These are phyloP conservation scores for Stomatorhinus walkeri DNA, from an alignment of 2,797 vertebrate genomes.

Conservation along the genomic window DNA sequence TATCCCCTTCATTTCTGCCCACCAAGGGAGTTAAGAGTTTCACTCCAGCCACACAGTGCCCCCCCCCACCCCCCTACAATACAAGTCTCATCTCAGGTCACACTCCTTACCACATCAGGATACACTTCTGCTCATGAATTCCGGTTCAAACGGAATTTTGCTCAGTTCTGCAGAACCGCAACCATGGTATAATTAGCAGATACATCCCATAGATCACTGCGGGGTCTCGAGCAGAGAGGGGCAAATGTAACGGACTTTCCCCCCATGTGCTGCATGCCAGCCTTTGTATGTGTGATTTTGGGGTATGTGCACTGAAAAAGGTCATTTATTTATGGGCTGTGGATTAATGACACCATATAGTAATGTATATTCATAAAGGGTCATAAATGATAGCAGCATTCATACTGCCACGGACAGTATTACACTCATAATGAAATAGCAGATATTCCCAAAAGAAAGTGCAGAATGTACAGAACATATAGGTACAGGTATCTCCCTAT, in stretches of 20 bases:
- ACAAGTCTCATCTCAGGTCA: conserved; percentile 8
- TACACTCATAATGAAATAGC: background rate
- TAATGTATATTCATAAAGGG: background rate
- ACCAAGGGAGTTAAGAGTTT: conserved; percentile 17
- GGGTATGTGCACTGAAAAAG: background rate
- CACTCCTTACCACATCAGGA: conserved; percentile 92
- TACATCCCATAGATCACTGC: conserved; percentile 58
- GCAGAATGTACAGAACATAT: background rate
- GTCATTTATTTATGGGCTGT: background rate
- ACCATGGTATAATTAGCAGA: conserved; percentile 70
- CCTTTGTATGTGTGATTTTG: background rate
- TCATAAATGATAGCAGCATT: background rate
- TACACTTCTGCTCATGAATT: conserved; percentile 92
- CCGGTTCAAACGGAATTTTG: conserved; percentile 93
- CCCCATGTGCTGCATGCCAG: background rate
- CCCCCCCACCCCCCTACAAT: background rate
- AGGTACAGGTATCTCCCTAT: background rate
- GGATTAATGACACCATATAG: background rate
- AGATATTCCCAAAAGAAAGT: background rate
- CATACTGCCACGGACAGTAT: background rate
- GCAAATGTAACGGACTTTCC: conserved; percentile 56
- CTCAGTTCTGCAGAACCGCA: conserved; percentile 90
- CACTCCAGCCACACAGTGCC: conserved; percentile 11
- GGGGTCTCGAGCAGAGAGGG: conserved; percentile 37
- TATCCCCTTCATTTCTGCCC: background rate